Conservation (phyloP, 1,140 invertebrate species). For the Teleopsis dalmanni region DNA sequence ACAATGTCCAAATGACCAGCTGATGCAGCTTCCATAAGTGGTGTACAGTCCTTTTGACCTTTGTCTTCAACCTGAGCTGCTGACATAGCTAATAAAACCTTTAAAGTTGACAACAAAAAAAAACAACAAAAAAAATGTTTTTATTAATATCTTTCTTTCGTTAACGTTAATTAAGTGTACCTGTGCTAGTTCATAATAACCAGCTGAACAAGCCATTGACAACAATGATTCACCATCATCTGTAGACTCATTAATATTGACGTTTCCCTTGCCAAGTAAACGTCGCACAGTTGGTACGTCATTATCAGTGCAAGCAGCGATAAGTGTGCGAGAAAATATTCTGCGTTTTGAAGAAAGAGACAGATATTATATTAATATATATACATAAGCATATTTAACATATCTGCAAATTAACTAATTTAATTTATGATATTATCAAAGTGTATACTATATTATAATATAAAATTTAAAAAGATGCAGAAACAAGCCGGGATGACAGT, state of each 20-base stretch:
- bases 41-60: conserved; percentile 88
- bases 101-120: conserved; percentile 20
- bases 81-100: conserved; percentile 92
- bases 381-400: neutral
- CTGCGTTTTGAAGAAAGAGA: conserved; percentile 22
- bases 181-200: conserved; percentile 89
- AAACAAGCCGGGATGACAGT: no score
- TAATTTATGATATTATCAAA: no score
- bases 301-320: conserved; percentile 76
- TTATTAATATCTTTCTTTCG: neutral
- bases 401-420: neutral
- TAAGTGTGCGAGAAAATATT: conserved; percentile 40
- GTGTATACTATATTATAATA: no score
- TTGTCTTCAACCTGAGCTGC: conserved; percentile 95
- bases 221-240: conserved; percentile 89
- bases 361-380: neutral
- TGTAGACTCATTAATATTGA: conserved; percentile 84
- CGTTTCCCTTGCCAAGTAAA: conserved; percentile 76
- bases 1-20: conserved; percentile 94
- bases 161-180: conserved; percentile 44
- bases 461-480: no score
- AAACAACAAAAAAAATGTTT: neutral
- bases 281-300: conserved; percentile 84
- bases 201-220: conserved; percentile 85
- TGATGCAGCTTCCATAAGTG: conserved; percentile 93